These are phyloP conservation scores for Tachina fera DNA, from an alignment of 2,888 invertebrate genomes.

Conservation along the genomic window DNA sequence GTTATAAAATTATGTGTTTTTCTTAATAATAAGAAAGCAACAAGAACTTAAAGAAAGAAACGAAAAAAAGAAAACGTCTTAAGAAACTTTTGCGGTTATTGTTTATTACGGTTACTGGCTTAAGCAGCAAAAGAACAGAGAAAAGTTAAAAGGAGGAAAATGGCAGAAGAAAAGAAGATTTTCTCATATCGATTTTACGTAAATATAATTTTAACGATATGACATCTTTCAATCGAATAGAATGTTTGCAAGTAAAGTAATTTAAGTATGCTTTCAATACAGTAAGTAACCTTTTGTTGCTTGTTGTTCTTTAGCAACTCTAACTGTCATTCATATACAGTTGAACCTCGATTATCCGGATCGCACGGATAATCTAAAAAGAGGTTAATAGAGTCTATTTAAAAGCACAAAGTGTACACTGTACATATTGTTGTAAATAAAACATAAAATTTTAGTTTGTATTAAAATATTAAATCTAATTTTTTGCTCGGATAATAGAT, in stretches of 20 bases:
- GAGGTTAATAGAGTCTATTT: no score
- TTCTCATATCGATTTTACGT: conserved; percentile 58
- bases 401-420: no score
- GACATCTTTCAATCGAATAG: conserved; percentile 9
- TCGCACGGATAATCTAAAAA: no score
- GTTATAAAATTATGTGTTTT: background rate
- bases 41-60: background rate
- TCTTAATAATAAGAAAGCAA: background rate
- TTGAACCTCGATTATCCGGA: no score
- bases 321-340: background rate
- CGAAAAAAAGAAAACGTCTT: background rate
- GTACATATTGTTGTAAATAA: no score
- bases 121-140: background rate
- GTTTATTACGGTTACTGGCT: conserved; percentile 1
- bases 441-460: no score
- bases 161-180: conserved; percentile 10
- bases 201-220: conserved; percentile 32
- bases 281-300: background rate
- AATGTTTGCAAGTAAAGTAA: conserved; percentile 6
- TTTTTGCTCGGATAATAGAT: no score
- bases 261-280: background rate
- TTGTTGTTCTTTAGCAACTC: conserved; percentile 24
- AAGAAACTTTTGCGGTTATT: conserved; percentile 24
- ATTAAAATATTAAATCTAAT: no score
- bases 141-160: background rate